Base-by-base conservation (phyloP, 2,113 vertebrate genomes). In the Orthonyx spaldingii region DNA sequence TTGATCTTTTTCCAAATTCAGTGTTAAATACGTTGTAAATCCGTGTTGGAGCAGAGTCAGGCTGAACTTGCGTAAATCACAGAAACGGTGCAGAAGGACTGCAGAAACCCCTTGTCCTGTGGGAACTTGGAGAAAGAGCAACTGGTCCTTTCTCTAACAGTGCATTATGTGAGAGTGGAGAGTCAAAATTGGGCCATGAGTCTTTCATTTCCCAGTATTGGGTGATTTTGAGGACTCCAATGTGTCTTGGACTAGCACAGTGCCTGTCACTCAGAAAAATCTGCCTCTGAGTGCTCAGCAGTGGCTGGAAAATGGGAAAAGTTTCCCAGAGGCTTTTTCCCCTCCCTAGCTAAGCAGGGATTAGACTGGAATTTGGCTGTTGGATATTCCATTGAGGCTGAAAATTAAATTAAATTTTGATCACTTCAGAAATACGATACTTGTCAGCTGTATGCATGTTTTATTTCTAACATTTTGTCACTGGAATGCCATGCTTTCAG, bases 351-450 rank as follows among this genome's bases (percentile, higher is more conserved):
- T 86, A 41, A 86, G 47, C 42, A n/a, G 21, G 28, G 44, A 41
- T 84, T 59, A 71, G 64, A 6, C 30, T 3, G 6, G 65, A 46
- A 57, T 72, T 85, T 85, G 57, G 18, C 53, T 88, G 79, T 10
- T 90, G 68, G 50, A 13, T 90, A n/a, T 80, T 86, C 71, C 39
- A 55, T 13, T 44, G 57, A 42, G 4, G 2, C 10, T 78, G 79
- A 70, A 84, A 92, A 91, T 52, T 13, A 82, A 84, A 92, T 89
- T 52, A 60, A 79, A 64, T 65, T 93, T 91, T 87, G 70, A 91
- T 65, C 23, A 27, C 24, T 76, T 96, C 28, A 84, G 65, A 78
- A 89, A 79, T 79, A 32, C 82, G 52, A 35, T 55, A 44, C 18
- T 81, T 79, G 64, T 70, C 55, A 82, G 21, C 74, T 59, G 41